phyloP scores from a whole-genome alignment of 2,888 invertebrate genomes.

The Microctonus brassicae region DNA sequence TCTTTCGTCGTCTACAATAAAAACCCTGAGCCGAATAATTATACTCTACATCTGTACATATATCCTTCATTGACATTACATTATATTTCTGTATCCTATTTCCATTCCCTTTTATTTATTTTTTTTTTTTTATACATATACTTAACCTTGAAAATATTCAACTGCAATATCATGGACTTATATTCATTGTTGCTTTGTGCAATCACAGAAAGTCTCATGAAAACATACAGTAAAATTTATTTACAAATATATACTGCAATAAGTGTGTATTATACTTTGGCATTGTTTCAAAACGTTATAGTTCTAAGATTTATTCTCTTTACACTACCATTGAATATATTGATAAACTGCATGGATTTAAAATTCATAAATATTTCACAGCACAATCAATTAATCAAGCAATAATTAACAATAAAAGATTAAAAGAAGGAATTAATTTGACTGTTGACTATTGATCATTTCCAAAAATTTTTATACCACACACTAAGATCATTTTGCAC shows the following conservation, averaged over 20 bases:
- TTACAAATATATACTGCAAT: background rate
- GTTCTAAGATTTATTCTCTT: too few relatives aligned
- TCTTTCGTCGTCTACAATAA: background rate
- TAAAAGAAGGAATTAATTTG: background rate
- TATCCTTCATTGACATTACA: background rate
- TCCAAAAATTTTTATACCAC: background rate
- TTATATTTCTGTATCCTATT: background rate
- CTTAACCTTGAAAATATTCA: background rate
- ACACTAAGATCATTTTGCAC: background rate
- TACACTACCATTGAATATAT: background rate
- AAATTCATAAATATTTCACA: background rate
- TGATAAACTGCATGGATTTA: background rate
- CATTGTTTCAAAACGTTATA: background rate
- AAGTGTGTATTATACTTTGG: background rate
- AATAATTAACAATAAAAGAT: background rate
- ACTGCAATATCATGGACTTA: background rate
- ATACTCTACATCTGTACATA: background rate
- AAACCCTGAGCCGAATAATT: background rate
- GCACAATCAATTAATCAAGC: background rate
- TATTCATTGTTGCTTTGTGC: too few relatives aligned
- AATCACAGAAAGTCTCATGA: background rate
- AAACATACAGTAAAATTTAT: background rate
- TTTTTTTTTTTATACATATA: background rate
- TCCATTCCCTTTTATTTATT: too few relatives aligned
- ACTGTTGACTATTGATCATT: background rate